Evolutionary conservation across 2,888 invertebrate genomes (phyloP), one percentile per base, ranked within the genome.

Genomic region (Cephalotes varians): DNA sequence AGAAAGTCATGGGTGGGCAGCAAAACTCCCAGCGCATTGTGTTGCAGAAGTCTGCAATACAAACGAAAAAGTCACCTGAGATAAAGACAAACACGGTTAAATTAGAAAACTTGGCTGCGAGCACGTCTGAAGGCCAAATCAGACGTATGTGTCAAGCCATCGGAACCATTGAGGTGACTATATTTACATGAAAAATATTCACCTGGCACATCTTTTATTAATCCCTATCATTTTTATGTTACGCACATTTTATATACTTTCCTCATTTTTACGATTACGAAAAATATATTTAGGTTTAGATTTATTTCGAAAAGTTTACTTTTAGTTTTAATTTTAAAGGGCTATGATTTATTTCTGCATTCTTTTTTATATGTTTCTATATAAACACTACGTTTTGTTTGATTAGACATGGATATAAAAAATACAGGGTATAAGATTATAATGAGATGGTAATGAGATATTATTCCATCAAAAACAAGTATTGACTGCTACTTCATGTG

Each of bases 121-220:
- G 95, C 86, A 95, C 95, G 12, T 94, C 95, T 15, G 95, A 95
- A 89, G 90, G 93, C 49, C 95, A 95, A 90, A 94, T 95, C 86
- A 94, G 95, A 81, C 94, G 95, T 87, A 94, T 95, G 94, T 95
- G 95, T 90, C 94, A 95, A 88, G 95, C 95, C 85, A 95, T 95
- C 86, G 95, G 95, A 85, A 94, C 93, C 47, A 93, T 95, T 79
- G 95, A 95, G 95, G 95, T 95, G 92, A 94, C 91, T 92, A 93
- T 93, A 69, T 92, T 92, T 92, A 90, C 90, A 79, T 92, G 88
- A 91, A 76, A 83, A 82, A 49, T 40, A 56, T 80, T 72, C 31
- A 82, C 40, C 56, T 77, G 67, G 9, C 56, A 76, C 64, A 49
- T 54, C 9, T 67, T 56, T 56, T 18, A 56, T 65, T 44, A 40